Conservation (phyloP, 2,888 invertebrate genomes). For the Falcaria lacertinaria region DNA sequence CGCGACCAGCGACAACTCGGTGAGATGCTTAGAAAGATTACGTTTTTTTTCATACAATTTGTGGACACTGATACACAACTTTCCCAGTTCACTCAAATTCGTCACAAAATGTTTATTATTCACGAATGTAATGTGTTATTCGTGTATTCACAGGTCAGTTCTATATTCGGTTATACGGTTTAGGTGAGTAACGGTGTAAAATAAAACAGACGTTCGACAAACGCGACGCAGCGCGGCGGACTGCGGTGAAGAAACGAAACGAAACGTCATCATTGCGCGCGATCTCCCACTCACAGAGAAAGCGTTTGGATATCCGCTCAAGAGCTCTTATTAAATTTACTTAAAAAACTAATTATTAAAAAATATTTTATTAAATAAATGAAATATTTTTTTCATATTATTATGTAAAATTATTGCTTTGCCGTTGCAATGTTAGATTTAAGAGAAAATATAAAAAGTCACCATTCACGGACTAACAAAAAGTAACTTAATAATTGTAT, state of each 20-base stretch:
- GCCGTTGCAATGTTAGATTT: too few species aligned
- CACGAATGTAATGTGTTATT: slow-evolving; percentile 32
- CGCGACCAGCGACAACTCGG: slow-evolving; percentile 43
- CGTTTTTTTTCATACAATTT: slow-evolving; percentile 27
- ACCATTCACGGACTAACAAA: too few species aligned
- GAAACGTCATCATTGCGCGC: slow-evolving; percentile 34
- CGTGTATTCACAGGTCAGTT: slow-evolving; percentile 52
- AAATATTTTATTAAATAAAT: neutral
- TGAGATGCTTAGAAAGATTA: slow-evolving; percentile 46
- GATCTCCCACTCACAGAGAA: slow-evolving; percentile 25
- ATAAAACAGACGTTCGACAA: slow-evolving; percentile 16
- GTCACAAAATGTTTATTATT: slow-evolving; percentile 44
- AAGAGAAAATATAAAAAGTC: too few species aligned
- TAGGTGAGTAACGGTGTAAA: slow-evolving; percentile 11
- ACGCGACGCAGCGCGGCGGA: slow-evolving; percentile 55
- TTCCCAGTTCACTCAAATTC: slow-evolving; percentile 43
- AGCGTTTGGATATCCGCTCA: neutral
- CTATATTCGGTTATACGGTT: slow-evolving; percentile 34
- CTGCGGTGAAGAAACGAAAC: slow-evolving; percentile 32
- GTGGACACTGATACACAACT: slow-evolving; percentile 39
- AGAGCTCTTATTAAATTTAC: neutral
- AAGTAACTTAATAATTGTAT: too few species aligned
- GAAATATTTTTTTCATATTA: too few species aligned
- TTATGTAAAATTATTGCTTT: too few species aligned
- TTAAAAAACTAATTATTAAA: neutral